phyloP scores from a whole-genome alignment of 2,888 invertebrate genomes.

The Tetheella fluctuosa region DNA sequence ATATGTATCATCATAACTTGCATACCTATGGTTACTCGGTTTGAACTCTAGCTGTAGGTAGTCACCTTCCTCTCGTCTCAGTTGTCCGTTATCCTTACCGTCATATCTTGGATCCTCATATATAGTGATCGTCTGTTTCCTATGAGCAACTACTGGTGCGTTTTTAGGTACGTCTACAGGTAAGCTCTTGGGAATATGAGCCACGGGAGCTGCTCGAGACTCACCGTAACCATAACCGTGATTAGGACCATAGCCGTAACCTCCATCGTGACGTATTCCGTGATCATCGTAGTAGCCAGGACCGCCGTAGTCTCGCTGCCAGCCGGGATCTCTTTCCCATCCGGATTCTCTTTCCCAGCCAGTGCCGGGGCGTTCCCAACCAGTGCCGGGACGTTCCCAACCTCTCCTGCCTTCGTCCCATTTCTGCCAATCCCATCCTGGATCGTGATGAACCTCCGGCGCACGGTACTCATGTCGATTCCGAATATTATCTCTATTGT shows the following conservation, averaged over 20 bases:
- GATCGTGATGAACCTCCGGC: conserved; percentile 48
- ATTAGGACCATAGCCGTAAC: conserved; percentile 68
- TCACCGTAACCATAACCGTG: conserved; percentile 73
- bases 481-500: conserved; percentile 65
- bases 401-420: conserved; percentile 34
- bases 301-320: conserved; percentile 67
- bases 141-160: conserved; percentile 70
- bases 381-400: conserved; percentile 37
- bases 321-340: conserved; percentile 52
- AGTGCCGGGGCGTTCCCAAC: conserved; percentile 45
- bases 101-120: conserved; percentile 80
- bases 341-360: conserved; percentile 52
- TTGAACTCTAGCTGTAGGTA: conserved; percentile 73
- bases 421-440: conserved; percentile 36
- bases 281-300: conserved; percentile 74
- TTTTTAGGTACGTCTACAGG: conserved; percentile 56
- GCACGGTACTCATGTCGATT: conserved; percentile 62
- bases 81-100: conserved; percentile 67
- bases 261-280: conserved; percentile 71
- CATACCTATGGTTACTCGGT: conserved; percentile 75
- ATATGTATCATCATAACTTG: conserved; percentile 74
- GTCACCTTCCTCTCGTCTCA: conserved; percentile 71
- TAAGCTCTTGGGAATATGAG: conserved; percentile 21
- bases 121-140: conserved; percentile 80
- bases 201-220: conserved; percentile 63